Base-by-base conservation (phyloP, 1,140 invertebrate species). In the Chelonus insularis region DNA sequence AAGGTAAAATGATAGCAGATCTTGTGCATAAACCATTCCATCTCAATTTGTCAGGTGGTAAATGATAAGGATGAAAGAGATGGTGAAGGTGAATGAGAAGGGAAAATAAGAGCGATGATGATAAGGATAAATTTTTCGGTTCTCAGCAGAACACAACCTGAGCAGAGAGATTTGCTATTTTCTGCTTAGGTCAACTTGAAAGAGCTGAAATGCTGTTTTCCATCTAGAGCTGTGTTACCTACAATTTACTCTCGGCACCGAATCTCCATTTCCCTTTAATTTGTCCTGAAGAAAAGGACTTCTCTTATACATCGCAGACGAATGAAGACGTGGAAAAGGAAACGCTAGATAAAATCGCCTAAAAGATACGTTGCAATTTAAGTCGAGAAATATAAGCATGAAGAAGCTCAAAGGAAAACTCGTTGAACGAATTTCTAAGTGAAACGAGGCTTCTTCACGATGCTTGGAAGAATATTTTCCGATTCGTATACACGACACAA, bases 101-200 rank as follows among this genome's bases (percentile, higher is more conserved):
- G 47, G 41, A 57, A 25, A 37, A 55, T 32, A 55, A 52, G n/a
- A 43, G 43, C 29, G 36, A 39, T 41, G n/a, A 23, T 39, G 47
- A 25, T 41, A 16, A 20, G 34, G 47, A 39, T 65, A 48, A 48
- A 39, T 25, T 47, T 39, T 41, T 12, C 25, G 60, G 45, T 32
- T 39, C 29, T 63, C 37, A 34, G 58, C 45, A 57, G 55, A 41
- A 59, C 39, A 59, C 7, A 43, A 6, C 32, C 23, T 43, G 45
- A 39, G 50, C 39, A 54, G 20, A 48, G 61, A 66, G 68, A 72
- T 66, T 66, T 62, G 57, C 64, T 65, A 73, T 71, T 73, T 74
- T 73, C 71, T 73, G 70, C 67, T 73, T 66, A 72, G 72, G 60
- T 73, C 70, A 73, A 68, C 63, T 57, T 58, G 37, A 75, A 72